Evolutionary conservation across 2,797 vertebrate genomes (phyloP), one percentile per base, ranked within the genome.

Genomic region (Notolabrus celidotus): DNA sequence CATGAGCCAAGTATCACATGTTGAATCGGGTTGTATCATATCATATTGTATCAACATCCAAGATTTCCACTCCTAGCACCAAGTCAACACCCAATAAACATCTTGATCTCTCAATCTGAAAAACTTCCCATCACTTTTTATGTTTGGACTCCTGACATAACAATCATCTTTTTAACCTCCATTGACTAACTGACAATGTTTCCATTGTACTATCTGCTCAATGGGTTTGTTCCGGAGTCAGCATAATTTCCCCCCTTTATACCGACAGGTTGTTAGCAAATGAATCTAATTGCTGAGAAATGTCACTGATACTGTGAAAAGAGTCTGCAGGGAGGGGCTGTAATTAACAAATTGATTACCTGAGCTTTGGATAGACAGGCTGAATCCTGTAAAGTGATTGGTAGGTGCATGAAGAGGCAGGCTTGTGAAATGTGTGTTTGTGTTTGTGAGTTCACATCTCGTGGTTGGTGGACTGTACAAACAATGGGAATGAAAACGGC

Each of bases 281-380:
- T 79, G 67, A 89, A 88, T 75, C 46, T 73, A 88, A 92, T 85
- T 91, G 90, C 83, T 51, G 77, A 80, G 46, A 66, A 85, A 63
- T 86, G 81, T 81, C 90, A 92, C 79, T 89, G 87, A 92, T 89
- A 86, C 80, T 81, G 79, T 78, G 61, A 81, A 87, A 86, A 62
- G 31, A 72, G 87, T 88, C 83, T 89, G 57, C 82, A 67, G 84
- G 67, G 80, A 90, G 76, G 65, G 31, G 33, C 72, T 77, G 76
- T 82, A 90, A 94, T 94, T 94, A 92, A 87, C 77, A 68, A 81
- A 76, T 85, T 90, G 90, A 92, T 92, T 88, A 84, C 78, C 55
- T 59, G 83, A 50, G 74, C 67, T 72, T 29, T 79, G 43, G 81
- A 84, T 59, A 89, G 88, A 85, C 85, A 56, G 82, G 65, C 64